These are phyloP conservation scores for Synergus itoensis DNA, from an alignment of 2,888 invertebrate genomes.

Conservation along the genomic window DNA sequence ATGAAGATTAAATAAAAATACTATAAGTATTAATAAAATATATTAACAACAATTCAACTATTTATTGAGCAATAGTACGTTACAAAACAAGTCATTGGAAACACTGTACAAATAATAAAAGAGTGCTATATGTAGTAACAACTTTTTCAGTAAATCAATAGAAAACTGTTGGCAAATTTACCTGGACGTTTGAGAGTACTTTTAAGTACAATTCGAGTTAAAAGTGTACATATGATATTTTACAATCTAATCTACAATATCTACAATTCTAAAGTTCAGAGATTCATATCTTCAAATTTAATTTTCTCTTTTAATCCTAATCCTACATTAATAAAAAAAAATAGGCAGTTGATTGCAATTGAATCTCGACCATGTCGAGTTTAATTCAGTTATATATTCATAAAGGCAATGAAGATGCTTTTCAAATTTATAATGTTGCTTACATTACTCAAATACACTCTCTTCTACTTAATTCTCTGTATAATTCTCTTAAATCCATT, in stretches of 20 bases:
- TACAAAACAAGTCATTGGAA: background rate
- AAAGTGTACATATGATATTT: background rate
- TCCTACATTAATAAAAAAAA: conserved; percentile 10
- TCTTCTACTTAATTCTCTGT: background rate
- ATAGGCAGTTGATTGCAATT: conserved; percentile 27
- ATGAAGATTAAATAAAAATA: background rate
- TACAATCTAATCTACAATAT: background rate
- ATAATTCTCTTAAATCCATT: conserved; percentile 5
- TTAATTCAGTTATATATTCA: conserved; percentile 1
- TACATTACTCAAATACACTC: background rate
- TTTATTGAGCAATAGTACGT: conserved; percentile 38
- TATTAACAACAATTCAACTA: conserved; percentile 7
- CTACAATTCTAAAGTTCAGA: background rate
- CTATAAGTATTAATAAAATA: background rate
- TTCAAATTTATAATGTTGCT: background rate
- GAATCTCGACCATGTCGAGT: background rate
- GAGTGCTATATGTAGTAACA: background rate
- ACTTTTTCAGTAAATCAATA: background rate
- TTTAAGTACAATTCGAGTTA: background rate
- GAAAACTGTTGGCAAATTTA: background rate
- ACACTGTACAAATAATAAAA: background rate
- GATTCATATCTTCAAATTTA: background rate
- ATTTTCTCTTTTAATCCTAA: background rate
- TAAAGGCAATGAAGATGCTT: conserved; percentile 22
- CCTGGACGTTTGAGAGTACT: background rate